Conservation (phyloP, 1,140 invertebrate genomes). For the Zaprionus taronus region DNA sequence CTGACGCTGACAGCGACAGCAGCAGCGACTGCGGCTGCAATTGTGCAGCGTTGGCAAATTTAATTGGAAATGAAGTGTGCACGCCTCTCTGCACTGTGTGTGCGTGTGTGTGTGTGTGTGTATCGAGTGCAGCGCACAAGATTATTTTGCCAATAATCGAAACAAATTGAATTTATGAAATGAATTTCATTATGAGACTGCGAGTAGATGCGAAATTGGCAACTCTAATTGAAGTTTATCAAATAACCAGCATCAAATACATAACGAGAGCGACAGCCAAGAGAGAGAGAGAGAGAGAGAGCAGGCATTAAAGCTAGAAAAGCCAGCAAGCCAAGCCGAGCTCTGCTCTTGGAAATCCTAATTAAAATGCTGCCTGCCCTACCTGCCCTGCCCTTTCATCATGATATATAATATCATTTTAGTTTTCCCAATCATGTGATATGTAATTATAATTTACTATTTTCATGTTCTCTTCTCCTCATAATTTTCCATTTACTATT, state of each 20-base stretch:
- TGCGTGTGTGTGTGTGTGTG: conserved; percentile 28
- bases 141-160: conserved; percentile 83
- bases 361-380: neutral
- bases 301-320: neutral
- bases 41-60: conserved; percentile 74
- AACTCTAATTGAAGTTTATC: conserved; percentile 73
- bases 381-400: neutral
- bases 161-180: conserved; percentile 82
- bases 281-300: neutral
- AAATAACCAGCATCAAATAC: conserved; percentile 51
- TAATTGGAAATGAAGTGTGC: conserved; percentile 78
- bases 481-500: neutral
- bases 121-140: conserved; percentile 57
- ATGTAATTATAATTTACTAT: neutral
- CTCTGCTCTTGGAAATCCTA: neutral
- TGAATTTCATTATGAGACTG: conserved; percentile 70
- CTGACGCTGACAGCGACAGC: neutral
- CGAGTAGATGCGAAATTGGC: conserved; percentile 64
- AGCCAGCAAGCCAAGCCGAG: neutral
- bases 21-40: conserved; percentile 43
- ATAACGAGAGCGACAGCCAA: conserved; percentile 9
- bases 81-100: conserved; percentile 33
- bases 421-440: neutral
- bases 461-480: neutral
- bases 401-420: neutral